These are phyloP conservation scores for Xestia ashworthii DNA, from an alignment of 2,888 invertebrate genomes.

Conservation along the genomic window DNA sequence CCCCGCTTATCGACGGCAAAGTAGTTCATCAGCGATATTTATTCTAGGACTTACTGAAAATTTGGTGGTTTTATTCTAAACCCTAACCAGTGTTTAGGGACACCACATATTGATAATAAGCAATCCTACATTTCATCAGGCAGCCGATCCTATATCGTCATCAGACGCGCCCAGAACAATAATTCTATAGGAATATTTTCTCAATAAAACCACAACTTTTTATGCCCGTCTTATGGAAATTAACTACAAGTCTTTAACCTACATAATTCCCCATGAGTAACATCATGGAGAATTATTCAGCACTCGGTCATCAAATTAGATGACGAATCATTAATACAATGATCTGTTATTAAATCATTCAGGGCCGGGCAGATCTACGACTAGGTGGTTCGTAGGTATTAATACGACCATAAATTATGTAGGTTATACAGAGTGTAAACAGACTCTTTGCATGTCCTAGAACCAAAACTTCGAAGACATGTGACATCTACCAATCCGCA, in stretches of 20 bases:
- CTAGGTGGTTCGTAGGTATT: too few species aligned
- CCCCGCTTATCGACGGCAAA: too few species aligned
- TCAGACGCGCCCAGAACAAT: background rate
- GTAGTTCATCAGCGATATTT: too few species aligned
- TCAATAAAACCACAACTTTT: background rate
- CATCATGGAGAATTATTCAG: background rate
- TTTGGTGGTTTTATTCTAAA: too few species aligned
- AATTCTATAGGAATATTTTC: slow-evolving; percentile 8
- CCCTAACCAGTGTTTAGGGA: too few species aligned
- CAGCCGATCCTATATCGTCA: background rate
- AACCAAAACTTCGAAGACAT: too few species aligned
- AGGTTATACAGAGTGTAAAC: background rate
- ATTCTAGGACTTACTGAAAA: too few species aligned
- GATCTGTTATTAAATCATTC: slow-evolving; percentile 32
- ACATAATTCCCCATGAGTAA: slow-evolving; percentile 18
- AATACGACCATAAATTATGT: background rate
- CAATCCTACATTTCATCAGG: too few species aligned
- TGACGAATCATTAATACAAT: slow-evolving; percentile 38
- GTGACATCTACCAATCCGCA: too few species aligned
- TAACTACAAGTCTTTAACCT: slow-evolving; percentile 3
- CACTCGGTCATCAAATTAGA: slow-evolving; percentile 16
- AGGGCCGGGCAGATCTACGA: background rate
- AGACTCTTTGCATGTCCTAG: too few species aligned
- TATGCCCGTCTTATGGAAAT: slow-evolving; percentile 19
- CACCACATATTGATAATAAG: too few species aligned